Evolutionary conservation across 2,888 invertebrate genomes (phyloP).

Genomic region (Odontomyia ornata): DNA sequence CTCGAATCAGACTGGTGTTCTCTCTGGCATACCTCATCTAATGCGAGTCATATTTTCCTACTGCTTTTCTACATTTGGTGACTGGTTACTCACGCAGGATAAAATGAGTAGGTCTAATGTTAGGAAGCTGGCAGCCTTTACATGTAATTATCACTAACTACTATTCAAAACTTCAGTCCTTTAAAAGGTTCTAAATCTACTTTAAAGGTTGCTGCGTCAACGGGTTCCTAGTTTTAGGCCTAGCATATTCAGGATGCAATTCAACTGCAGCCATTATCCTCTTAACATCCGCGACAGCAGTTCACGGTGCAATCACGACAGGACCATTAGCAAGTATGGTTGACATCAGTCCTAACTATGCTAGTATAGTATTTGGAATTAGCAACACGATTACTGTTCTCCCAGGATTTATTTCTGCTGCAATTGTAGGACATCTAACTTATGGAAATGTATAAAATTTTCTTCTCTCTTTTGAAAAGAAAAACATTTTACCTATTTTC

Average conservation of each 20-base stretch:
- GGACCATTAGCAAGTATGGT: slow-evolving; percentile 74
- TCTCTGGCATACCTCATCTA: slow-evolving; percentile 72
- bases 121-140: slow-evolving; percentile 70
- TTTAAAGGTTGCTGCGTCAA: slow-evolving; percentile 68
- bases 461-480: neutral
- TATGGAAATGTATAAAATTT: slow-evolving; percentile 69
- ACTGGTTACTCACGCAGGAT: slow-evolving; percentile 68
- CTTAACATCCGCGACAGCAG: slow-evolving; percentile 70
- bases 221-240: slow-evolving; percentile 69
- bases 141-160: slow-evolving; percentile 63
- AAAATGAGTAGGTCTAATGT: slow-evolving; percentile 71
- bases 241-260: slow-evolving; percentile 73
- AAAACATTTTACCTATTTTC: slow-evolving; percentile 31
- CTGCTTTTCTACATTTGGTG: slow-evolving; percentile 68
- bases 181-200: neutral
- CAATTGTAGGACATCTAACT: slow-evolving; percentile 71
- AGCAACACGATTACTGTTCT: slow-evolving; percentile 68
- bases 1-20: slow-evolving; percentile 65
- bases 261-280: slow-evolving; percentile 69
- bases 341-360: slow-evolving; percentile 72
- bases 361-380: slow-evolving; percentile 70
- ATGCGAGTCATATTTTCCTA: slow-evolving; percentile 70
- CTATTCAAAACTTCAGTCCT: neutral
- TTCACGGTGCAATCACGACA: slow-evolving; percentile 74
- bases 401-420: slow-evolving; percentile 71